Evolutionary conservation across 2,888 invertebrate genomes (phyloP), one percentile per base, ranked within the genome.

Genomic region (Epirrhoe tristata): DNA sequence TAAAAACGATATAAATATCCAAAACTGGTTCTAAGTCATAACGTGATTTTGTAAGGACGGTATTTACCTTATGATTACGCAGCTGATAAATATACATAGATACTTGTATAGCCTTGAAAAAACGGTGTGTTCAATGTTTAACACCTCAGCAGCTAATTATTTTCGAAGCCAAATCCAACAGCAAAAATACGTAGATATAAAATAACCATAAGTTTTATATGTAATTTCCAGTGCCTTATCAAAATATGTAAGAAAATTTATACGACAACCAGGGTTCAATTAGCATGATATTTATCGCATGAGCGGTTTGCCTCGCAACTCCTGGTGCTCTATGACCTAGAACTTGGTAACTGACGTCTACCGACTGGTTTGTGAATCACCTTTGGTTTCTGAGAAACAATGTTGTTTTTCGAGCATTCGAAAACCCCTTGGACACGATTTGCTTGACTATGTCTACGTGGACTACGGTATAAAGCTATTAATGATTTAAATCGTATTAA

Each of bases 291-390:
- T 54, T 58, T 65, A 65, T 53, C 58, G 71, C 58, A 62, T 66
- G 54, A 62, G 55, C 58, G 16, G 48, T 46, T 69, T 52, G 67
- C 76, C 62, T 69, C 75, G 74, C 8, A 14, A 10, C 32, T 74
- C 77, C 6, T 83, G 79, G 80, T 84, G 86, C 79, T 84, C 86
- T 87, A 82, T 87, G 90, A 87, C 92, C 92, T 90, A 91, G 90
- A 91, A 90, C 90, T 91, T 89, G 82, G 83, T 73, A 63, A 79
- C 74, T 79, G 70, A 75, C 81, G 83, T 76, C 58, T 48, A 62
- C 60, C 76, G 74, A 82, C 83, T 77, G 79, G 81, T 78, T 80
- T 71, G 83, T 75, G 75, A 75, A 65, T 75, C 77, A 75, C 39
- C 31, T 53, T 54, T 51, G 56, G 55, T 76, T 91, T 88, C 92